phyloP scores from a whole-genome alignment of 2,113 vertebrate species.

The Rissa tridactyla region DNA sequence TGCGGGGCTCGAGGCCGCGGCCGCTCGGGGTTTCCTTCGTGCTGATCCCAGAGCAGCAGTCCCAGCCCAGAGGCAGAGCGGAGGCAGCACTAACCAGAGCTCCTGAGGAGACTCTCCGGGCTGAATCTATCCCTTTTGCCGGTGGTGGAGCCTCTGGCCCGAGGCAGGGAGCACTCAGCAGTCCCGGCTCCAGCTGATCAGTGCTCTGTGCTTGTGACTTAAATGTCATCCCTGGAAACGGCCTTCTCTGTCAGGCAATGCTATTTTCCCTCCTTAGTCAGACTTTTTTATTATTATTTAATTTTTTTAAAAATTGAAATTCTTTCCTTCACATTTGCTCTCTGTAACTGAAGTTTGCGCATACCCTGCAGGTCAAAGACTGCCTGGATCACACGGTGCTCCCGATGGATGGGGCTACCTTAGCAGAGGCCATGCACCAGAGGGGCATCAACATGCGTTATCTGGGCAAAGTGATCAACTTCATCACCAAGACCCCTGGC shows the following conservation, averaged over 20 bases:
- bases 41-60: neutral
- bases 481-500: slow-evolving; percentile 85
- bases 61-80: too few species aligned
- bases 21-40: neutral
- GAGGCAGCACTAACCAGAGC: neutral
- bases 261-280: neutral
- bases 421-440: slow-evolving; percentile 94
- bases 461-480: slow-evolving; percentile 87
- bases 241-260: neutral
- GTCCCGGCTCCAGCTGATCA: neutral
- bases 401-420: slow-evolving; percentile 92
- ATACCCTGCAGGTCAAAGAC: slow-evolving; percentile 87
- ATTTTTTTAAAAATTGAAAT: neutral
- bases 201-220: neutral
- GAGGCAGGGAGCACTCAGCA: neutral
- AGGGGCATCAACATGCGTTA: slow-evolving; percentile 96
- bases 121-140: fast-evolving
- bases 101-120: neutral
- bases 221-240: neutral
- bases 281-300: too few species aligned
- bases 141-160: neutral
- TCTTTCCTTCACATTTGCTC: neutral
- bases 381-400: slow-evolving; percentile 92
- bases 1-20: neutral
- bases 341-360: neutral